Evolutionary conservation across 2,797 vertebrate genomes (phyloP).

Genomic region (Protonibea diacanthus): DNA sequence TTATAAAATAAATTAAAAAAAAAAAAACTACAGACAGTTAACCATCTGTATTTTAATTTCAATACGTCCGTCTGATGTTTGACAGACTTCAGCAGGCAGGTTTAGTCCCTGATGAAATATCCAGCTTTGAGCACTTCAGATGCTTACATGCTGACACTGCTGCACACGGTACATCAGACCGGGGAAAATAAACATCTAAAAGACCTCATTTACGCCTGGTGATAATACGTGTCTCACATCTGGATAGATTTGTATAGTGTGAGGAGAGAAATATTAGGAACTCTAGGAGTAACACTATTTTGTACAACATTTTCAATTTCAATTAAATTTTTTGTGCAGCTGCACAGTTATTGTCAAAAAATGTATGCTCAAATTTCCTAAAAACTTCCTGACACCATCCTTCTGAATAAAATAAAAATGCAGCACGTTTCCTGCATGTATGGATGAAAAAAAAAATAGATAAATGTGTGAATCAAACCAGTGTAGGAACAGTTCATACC

Average conservation of each 20-base stretch:
- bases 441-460: not conserved
- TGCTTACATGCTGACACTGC: not conserved
- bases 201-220: not conserved
- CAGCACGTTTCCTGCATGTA: not conserved
- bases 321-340: too few relatives aligned
- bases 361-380: too few relatives aligned
- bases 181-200: not conserved
- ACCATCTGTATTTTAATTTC: constrained; percentile 38
- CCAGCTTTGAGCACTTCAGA: not conserved
- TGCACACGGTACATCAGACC: constrained; percentile 1
- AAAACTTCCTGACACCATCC: not conserved
- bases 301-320: too few relatives aligned
- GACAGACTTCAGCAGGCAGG: constrained; percentile 23
- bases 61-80: constrained; percentile 29
- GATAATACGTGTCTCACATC: not conserved
- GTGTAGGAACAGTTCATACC: not conserved
- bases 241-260: not conserved
- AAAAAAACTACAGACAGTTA: not conserved
- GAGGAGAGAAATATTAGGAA: not conserved
- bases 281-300: not conserved
- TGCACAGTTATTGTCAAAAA: too few relatives aligned
- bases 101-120: constrained; percentile 26
- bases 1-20: not conserved
- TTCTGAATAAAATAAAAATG: not conserved
- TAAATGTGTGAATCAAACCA: not conserved